Evolutionary conservation across 2,888 invertebrate species (phyloP), one percentile per base, ranked within the genome.

Genomic region (Hemistola chrysoprasaria): DNA sequence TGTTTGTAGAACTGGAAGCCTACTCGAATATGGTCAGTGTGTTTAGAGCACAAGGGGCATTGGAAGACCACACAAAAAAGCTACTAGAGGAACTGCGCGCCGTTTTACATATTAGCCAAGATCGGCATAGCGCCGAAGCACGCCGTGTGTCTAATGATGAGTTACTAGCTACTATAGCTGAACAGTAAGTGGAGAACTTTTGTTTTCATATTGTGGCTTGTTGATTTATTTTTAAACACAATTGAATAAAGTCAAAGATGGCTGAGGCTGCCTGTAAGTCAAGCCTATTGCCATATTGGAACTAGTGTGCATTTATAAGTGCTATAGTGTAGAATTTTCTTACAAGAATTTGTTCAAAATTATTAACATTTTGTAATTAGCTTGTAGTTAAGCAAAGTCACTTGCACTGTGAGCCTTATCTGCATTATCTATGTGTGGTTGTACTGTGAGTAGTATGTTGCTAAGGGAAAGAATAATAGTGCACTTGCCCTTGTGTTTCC

Each of bases 131-230:
- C 67, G 97, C 97, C 38, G 98, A 98, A 90, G 93, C 97, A 61
- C 92, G 97, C 61, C 92, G 97, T 79, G 97, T 96, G 64, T 94
- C 96, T 40, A 97, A 97, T 85, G 97, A 97, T 87, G 97, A 98
- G 78, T 92, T 94, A 77, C 90, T 97, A 59, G 92, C 94, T 57
- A 95, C 96, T 40, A 95, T 98, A 77, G 97, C 97, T 60, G 94
- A 97, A 74, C 94, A 94, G 97, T 97, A 91, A 92, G 93, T 90
- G 56, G 37, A 61, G 52, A 63, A 71, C 63, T 62, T 40, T 47
- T 65, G 53, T 65, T 60, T 64, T 56, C 44, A 60, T 50, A 51
- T n/a, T n/a, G n/a, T n/a, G n/a, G 56, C 59, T 65, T 68, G 59
- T 63, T 68, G 69, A 72, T 78, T 82, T 78, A 83, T 79, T 81